These are phyloP conservation scores for Emmelina monodactyla DNA, from an alignment of 2,888 invertebrate genomes.

Conservation along the genomic window DNA sequence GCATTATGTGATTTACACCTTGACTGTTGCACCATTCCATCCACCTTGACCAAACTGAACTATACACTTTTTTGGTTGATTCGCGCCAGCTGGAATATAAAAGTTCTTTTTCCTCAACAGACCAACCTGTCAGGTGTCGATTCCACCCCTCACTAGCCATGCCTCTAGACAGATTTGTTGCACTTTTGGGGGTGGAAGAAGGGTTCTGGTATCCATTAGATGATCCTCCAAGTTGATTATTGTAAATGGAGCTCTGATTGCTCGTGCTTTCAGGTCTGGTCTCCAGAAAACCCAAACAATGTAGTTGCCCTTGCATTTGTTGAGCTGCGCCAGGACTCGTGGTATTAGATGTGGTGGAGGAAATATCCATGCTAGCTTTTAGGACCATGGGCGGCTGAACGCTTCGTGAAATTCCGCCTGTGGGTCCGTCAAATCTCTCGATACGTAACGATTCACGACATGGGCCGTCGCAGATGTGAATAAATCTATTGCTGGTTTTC, in stretches of 20 bases:
- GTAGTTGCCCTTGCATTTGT: not conserved
- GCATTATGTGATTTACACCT: not conserved
- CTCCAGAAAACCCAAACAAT: not conserved
- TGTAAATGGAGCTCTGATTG: not conserved
- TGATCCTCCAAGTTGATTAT: not conserved
- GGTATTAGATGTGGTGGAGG: not conserved
- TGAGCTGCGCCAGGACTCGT: not conserved
- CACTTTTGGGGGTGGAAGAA: not conserved
- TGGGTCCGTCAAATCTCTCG: not conserved
- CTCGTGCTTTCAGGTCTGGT: not conserved
- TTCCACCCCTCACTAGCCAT: not conserved
- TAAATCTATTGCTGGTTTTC: not conserved
- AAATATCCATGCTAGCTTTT: not conserved
- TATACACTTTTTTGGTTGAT: not conserved
- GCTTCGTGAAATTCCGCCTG: not conserved
- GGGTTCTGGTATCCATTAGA: not conserved
- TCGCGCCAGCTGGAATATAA: not conserved
- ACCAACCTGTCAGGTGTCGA: not conserved
- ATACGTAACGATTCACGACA: not conserved
- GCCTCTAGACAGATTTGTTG: not conserved
- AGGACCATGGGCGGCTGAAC: not conserved
- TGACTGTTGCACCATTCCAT: not conserved
- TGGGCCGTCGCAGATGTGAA: not conserved
- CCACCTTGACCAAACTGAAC: not conserved
- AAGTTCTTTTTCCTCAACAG: not conserved